Conservation (phyloP, 2,113 vertebrate genomes). For the Xiphophorus couchianus region DNA sequence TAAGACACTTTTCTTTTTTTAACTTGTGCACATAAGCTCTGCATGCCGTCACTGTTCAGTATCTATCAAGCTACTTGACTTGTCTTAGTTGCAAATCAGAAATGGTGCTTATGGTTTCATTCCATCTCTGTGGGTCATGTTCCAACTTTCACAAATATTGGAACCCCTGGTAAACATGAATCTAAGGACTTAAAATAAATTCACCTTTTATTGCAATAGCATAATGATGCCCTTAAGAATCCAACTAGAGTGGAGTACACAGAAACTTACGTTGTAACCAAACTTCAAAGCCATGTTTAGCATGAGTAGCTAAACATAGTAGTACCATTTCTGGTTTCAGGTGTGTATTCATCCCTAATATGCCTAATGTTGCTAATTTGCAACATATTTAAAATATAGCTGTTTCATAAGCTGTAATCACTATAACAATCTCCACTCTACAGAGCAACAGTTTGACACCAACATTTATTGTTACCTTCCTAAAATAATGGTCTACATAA, state of each 20-base stretch:
- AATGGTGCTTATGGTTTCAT: background rate
- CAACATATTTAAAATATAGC: background rate
- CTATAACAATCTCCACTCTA: background rate
- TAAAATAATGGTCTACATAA: background rate
- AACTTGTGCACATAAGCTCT: constrained; percentile 24
- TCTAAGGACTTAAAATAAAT: background rate
- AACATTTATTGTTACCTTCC: background rate
- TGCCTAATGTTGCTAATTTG: background rate
- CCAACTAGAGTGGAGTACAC: background rate
- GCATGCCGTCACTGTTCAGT: constrained; percentile 50
- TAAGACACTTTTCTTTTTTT: background rate
- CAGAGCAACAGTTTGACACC: background rate
- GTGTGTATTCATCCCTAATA: background rate
- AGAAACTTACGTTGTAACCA: background rate
- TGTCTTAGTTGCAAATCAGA: background rate
- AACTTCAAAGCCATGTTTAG: background rate
- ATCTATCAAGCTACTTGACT: constrained; percentile 49
- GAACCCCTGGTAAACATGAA: background rate
- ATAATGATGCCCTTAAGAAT: background rate
- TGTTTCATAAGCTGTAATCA: background rate
- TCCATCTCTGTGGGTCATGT: background rate
- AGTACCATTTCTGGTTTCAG: too few relatives aligned
- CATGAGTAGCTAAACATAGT: background rate
- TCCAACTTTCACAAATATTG: background rate
- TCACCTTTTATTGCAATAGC: background rate